Evolutionary conservation across 2,113 vertebrate species (phyloP).

Genomic region (Rhineura floridana): DNA sequence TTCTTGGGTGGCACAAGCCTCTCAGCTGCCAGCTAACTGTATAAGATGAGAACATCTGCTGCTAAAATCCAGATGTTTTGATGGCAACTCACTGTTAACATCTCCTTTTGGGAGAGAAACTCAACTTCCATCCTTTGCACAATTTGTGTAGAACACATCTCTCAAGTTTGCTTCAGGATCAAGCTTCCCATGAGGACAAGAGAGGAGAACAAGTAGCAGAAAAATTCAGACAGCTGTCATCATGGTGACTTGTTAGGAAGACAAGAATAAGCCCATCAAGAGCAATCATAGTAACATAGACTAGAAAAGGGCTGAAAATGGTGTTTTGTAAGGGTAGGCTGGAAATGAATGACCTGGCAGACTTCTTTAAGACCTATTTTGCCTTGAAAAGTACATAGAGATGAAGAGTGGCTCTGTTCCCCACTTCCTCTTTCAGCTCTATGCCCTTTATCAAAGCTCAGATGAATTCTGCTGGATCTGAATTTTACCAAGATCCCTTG

Average conservation of each 20-base stretch:
- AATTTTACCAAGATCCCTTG: too few species aligned
- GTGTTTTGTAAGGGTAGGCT: conserved; percentile 7
- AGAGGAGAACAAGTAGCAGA: background rate
- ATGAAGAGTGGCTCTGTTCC: too few species aligned
- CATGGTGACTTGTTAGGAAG: conserved; percentile 25
- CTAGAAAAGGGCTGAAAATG: background rate
- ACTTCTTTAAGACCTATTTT: background rate
- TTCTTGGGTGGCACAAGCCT: conserved; percentile 13
- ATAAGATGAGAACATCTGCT: background rate
- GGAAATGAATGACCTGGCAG: background rate
- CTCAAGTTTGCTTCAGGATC: conserved; percentile 23
- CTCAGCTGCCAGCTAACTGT: accelerated
- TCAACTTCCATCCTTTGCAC: background rate
- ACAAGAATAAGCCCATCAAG: conserved; percentile 14
- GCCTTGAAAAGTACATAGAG: too few species aligned
- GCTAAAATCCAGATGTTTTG: background rate
- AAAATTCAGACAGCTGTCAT: conserved; percentile 38
- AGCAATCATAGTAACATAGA: background rate
- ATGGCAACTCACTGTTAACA: background rate
- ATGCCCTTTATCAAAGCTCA: too few species aligned
- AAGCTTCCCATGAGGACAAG: background rate
- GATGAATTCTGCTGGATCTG: too few species aligned
- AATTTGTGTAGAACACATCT: conserved; percentile 1
- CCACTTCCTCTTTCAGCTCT: too few species aligned
- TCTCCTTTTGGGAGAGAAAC: accelerated